Conservation (phyloP, 1,140 invertebrate species). For the Bradynema listronoti region DNA sequence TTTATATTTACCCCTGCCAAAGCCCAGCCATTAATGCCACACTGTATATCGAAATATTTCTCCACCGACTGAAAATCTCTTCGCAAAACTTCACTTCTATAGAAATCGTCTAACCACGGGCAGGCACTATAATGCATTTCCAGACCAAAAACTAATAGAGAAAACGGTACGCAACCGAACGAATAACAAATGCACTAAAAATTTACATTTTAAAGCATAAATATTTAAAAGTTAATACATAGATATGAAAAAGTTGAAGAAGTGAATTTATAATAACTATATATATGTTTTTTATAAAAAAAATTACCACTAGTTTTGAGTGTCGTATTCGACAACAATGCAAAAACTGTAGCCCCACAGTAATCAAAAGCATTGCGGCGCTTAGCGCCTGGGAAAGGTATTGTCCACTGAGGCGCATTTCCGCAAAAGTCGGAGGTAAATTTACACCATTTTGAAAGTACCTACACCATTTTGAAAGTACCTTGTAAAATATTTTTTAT, state of each 20-base stretch:
- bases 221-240: not conserved
- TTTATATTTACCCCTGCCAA: slow-evolving; percentile 45
- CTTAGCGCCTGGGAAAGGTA: slow-evolving; percentile 18
- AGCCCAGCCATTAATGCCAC: slow-evolving; percentile 56
- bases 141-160: slow-evolving; percentile 51
- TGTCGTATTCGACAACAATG: slow-evolving; percentile 37
- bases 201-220: too few species aligned
- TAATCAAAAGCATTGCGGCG: slow-evolving; percentile 24
- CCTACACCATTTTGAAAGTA: too few species aligned
- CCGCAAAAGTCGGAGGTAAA: slow-evolving; percentile 46
- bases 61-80: slow-evolving; percentile 42
- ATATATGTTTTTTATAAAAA: too few species aligned
- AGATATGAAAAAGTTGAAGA: not conserved
- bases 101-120: slow-evolving; percentile 55
- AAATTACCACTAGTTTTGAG: slow-evolving; percentile 39
- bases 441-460: slow-evolving; percentile 28
- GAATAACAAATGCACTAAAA: slow-evolving; percentile 56
- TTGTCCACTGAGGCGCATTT: slow-evolving; percentile 38
- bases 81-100: slow-evolving; percentile 38
- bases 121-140: slow-evolving; percentile 56
- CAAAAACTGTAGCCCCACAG: slow-evolving; percentile 33
- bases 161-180: slow-evolving; percentile 51
- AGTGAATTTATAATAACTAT: too few species aligned
- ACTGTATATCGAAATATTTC: slow-evolving; percentile 54
- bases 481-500: not conserved